Conservation (phyloP, 2,113 vertebrate genomes). For the Neolamprologus toae region DNA sequence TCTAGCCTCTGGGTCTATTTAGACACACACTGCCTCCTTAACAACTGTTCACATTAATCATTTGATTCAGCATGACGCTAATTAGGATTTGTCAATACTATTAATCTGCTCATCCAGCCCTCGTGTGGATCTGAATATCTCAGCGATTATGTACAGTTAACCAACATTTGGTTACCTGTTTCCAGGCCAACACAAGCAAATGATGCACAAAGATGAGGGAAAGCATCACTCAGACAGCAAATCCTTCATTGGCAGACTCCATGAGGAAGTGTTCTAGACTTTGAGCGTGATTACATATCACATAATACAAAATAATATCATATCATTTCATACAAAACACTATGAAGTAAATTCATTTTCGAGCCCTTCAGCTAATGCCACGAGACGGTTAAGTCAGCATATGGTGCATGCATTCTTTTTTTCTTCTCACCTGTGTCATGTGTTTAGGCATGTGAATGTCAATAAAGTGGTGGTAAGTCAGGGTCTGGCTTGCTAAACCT, state of each 20-base stretch:
- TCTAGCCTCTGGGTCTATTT: conserved; percentile 65
- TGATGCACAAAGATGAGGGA: not conserved
- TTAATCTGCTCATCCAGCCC: conserved; percentile 61
- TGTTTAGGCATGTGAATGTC: not conserved
- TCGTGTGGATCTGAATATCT: conserved; percentile 58
- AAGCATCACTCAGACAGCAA: not conserved
- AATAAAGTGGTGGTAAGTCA: not conserved
- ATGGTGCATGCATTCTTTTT: not conserved
- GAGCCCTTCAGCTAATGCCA: not conserved
- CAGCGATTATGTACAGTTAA: conserved; percentile 30
- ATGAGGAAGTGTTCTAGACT: not conserved
- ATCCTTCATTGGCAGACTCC: not conserved
- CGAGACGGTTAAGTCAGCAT: fast-evolving
- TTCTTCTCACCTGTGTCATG: not conserved
- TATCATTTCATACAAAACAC: not conserved
- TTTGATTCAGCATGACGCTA: conserved; percentile 65
- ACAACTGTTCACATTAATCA: conserved; percentile 63
- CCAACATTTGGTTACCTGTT: conserved; percentile 31
- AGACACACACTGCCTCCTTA: conserved; percentile 61
- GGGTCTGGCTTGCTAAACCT: not conserved
- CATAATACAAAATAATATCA: not conserved
- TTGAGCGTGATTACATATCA: not conserved
- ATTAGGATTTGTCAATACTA: conserved; percentile 68
- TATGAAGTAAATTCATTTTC: not conserved
- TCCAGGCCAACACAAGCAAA: conserved; percentile 1